Conservation (phyloP, 37 sponge, comb jelly and placozoan genomes). For the Ianthella basta region DNA sequence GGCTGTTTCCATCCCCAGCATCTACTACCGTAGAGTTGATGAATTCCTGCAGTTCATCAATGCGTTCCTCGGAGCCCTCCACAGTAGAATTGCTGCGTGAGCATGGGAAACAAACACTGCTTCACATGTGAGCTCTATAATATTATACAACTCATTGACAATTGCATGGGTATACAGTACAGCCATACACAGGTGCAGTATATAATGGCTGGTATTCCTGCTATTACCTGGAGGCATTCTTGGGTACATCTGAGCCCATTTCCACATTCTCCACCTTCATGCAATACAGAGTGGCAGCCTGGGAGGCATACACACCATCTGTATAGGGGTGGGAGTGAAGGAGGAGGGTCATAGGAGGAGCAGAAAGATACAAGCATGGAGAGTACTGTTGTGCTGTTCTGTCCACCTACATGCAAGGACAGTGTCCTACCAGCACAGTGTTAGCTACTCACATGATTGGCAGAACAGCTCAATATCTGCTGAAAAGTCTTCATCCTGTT, state of each 20-base stretch:
- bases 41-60: conserved; percentile 7
- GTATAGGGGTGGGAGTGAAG: neutral
- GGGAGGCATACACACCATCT: conserved; percentile 25
- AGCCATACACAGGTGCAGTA: too few relatives aligned
- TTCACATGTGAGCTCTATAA: too few relatives aligned
- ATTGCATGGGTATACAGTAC: too few relatives aligned
- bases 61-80: neutral
- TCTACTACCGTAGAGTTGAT: neutral
- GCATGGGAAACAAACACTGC: too few relatives aligned
- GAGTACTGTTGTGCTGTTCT: too few relatives aligned
- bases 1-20: conserved; percentile 2
- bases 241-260: neutral
- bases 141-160: too few relatives aligned
- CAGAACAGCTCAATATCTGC: conserved; percentile 6
- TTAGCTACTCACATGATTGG: conserved; percentile 1
- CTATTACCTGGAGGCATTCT: neutral
- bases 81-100: too few relatives aligned
- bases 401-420: too few relatives aligned
- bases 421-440: too few relatives aligned
- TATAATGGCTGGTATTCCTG: too few relatives aligned
- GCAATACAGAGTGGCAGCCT: conserved; percentile 42
- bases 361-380: too few relatives aligned
- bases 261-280: conserved; percentile 13
- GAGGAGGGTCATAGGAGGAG: too few relatives aligned
- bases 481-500: neutral